Conservation (phyloP, 2,113 vertebrate genomes). For the Sorex araneus region DNA sequence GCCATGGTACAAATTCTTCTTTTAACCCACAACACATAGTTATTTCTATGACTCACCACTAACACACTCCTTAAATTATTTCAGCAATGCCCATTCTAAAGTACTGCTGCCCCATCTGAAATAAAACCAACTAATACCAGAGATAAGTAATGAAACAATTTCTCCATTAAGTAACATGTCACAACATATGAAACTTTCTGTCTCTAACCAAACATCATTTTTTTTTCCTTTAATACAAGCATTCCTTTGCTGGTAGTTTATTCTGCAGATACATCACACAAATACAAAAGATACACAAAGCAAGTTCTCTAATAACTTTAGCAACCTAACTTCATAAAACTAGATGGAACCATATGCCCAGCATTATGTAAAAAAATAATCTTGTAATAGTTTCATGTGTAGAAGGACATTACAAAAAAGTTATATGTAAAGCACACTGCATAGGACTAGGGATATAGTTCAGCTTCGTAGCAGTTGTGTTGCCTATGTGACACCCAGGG, state of each 20-base stretch:
- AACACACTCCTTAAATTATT: slow-evolving; percentile 49
- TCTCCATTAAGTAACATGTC: slow-evolving; percentile 1
- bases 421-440: background rate
- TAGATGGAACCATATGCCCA: background rate
- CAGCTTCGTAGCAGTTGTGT: too few species aligned
- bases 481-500: too few species aligned
- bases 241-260: too few species aligned
- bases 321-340: slow-evolving; percentile 19
- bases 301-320: background rate
- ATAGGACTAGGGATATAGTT: too few species aligned
- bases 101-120: slow-evolving; percentile 30
- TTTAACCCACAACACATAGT: slow-evolving; percentile 37
- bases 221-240: background rate
- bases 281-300: too few species aligned
- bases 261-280: too few species aligned
- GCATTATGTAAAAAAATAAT: background rate
- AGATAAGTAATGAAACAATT: slow-evolving; percentile 65
- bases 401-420: background rate
- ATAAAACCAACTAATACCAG: slow-evolving; percentile 62
- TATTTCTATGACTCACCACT: slow-evolving; percentile 67
- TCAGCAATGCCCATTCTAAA: slow-evolving; percentile 46
- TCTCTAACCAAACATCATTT: slow-evolving; percentile 26
- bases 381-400: too few species aligned
- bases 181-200: slow-evolving; percentile 35
- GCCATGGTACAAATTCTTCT: slow-evolving; percentile 42